Conservation (phyloP, 2,113 vertebrate genomes). For the Pardalotus punctatus region DNA sequence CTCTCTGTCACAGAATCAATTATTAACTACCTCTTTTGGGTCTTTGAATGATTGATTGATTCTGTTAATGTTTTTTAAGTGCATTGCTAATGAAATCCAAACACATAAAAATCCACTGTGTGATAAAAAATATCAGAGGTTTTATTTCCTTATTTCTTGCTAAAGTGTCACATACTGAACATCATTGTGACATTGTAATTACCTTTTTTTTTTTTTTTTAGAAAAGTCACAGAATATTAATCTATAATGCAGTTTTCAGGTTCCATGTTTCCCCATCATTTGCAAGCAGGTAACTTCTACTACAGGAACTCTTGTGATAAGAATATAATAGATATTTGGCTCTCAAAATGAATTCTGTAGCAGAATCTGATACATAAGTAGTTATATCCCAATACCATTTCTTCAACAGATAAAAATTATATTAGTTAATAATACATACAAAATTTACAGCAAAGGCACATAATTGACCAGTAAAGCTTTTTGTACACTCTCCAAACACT, state of each 20-base stretch:
- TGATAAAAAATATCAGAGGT: not conserved
- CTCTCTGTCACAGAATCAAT: not conserved
- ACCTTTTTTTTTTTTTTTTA: not conserved
- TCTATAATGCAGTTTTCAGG: not conserved
- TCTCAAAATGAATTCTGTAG: not conserved
- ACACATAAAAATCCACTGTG: not conserved
- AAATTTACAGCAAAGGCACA: not conserved
- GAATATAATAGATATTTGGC: not conserved
- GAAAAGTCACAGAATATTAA: not conserved
- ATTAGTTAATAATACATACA: not conserved
- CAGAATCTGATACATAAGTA: not conserved
- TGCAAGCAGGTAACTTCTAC: not conserved
- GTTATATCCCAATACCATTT: not conserved
- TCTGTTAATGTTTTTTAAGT: not conserved
- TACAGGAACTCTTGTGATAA: not conserved
- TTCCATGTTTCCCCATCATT: not conserved
- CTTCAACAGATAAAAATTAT: not conserved
- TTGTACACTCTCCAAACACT: accelerated
- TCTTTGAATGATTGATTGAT: not conserved
- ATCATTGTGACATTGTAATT: not conserved
- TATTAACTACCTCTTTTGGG: not conserved
- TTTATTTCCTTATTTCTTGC: not conserved
- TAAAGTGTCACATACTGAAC: not conserved
- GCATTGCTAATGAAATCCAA: not conserved
- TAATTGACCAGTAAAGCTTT: not conserved